Conservation (phyloP, 2,797 vertebrate species). For the Mormyrus proboscirostris region DNA sequence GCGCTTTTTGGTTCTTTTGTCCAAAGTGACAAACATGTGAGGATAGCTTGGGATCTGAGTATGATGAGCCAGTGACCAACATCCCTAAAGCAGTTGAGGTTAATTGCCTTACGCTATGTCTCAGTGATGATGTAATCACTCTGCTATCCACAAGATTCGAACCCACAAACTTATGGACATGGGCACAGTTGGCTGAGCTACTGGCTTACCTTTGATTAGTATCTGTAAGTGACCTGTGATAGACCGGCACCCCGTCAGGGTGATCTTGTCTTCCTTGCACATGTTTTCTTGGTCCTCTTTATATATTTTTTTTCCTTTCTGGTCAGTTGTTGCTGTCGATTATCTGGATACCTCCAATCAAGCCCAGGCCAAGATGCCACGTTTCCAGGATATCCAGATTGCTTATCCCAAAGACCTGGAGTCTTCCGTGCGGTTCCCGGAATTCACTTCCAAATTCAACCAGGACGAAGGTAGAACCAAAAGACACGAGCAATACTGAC, state of each 20-base stretch:
- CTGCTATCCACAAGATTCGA: neutral
- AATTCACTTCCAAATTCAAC: constrained; percentile 52
- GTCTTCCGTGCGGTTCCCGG: constrained; percentile 66
- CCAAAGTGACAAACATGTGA: neutral
- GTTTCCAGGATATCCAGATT: constrained; percentile 55
- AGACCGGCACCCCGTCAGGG: neutral
- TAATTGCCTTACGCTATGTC: neutral
- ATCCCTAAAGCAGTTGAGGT: neutral
- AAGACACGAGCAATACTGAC: neutral
- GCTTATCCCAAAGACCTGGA: constrained; percentile 65
- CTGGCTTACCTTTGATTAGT: neutral
- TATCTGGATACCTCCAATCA: constrained; percentile 69
- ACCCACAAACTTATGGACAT: neutral
- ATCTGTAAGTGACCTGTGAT: neutral
- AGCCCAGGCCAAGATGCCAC: constrained; percentile 64
- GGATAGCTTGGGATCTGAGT: neutral
- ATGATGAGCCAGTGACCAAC: neutral
- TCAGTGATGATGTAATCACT: neutral
- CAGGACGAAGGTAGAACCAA: constrained; percentile 54
- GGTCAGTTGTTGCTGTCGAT: constrained; percentile 72
- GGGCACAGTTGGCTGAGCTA: neutral
- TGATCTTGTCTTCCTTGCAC: neutral
- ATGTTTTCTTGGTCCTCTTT: neutral
- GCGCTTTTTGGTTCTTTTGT: neutral
- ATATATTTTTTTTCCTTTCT: constrained; percentile 4